Conservation (phyloP, 1,140 invertebrate species). For the Ostrea denselamellosa region DNA sequence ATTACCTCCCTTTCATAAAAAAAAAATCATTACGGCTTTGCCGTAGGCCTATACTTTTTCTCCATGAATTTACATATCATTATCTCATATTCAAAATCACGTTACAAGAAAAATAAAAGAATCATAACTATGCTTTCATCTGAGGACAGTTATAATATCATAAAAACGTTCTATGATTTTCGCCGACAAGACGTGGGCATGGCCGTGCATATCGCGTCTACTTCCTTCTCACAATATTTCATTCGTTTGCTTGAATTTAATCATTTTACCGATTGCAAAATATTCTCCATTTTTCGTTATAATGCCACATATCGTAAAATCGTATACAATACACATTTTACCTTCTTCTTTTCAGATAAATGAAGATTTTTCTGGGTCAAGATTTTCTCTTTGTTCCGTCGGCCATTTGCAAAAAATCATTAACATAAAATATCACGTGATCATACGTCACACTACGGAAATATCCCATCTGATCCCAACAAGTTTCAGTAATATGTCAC, state of each 20-base stretch:
- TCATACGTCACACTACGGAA: not conserved
- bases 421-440: not conserved
- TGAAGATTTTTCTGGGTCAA: not conserved
- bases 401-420: constrained; percentile 16
- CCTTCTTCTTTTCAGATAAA: not conserved
- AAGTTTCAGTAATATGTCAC: too few species aligned
- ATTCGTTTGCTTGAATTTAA: not conserved
- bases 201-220: not conserved
- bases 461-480: not conserved
- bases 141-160: too few species aligned
- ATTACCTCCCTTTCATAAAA: too few species aligned
- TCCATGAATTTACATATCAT: too few species aligned
- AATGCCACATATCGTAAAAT: not conserved
- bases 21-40: too few species aligned
- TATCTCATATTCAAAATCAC: too few species aligned
- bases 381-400: constrained; percentile 23
- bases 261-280: not conserved
- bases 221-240: not conserved
- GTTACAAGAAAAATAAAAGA: too few species aligned
- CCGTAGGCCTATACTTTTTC: too few species aligned
- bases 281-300: not conserved
- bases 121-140: too few species aligned
- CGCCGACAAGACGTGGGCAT: not conserved
- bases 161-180: too few species aligned
- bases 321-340: not conserved